Evolutionary conservation across 1,140 invertebrate genomes (phyloP).

Genomic region (Drosophila guanche): DNA sequence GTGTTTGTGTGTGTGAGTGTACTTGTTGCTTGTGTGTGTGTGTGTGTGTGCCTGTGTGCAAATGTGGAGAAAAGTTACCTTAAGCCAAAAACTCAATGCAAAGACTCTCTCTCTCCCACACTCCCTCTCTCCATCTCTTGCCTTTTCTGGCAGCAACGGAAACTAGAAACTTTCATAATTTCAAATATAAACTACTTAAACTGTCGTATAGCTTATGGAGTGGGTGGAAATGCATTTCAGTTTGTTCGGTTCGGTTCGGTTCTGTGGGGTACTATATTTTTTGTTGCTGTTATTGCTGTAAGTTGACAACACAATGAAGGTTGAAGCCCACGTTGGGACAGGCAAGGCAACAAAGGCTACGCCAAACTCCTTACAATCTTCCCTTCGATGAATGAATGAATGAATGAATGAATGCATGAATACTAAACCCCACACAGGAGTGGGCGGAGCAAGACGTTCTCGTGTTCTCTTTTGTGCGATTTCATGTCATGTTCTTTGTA

Average conservation of each 20-base stretch:
- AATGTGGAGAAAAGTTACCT: conserved; percentile 38
- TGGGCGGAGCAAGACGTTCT: no score
- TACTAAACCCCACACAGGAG: no score
- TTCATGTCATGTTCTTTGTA: conserved; percentile 16
- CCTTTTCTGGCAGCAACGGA: no score
- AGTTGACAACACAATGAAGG: conserved; percentile 50
- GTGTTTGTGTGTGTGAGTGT: conserved; percentile 4
- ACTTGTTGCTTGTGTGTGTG: conserved; percentile 45
- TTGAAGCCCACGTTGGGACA: not conserved
- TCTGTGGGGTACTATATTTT: not conserved
- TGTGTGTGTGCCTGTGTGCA: conserved; percentile 7
- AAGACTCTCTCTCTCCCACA: conserved; percentile 15
- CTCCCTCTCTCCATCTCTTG: not conserved
- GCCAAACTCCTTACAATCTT: conserved; percentile 12
- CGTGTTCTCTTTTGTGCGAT: conserved; percentile 3
- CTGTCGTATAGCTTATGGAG: conserved; percentile 52
- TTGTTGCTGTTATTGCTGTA: not conserved
- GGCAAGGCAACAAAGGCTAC: conserved; percentile 27
- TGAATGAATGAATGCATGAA: no score
- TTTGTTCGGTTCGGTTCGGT: no score
- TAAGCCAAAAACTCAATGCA: conserved; percentile 42
- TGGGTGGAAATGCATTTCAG: conserved; percentile 44
- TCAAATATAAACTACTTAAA: conserved; percentile 76
- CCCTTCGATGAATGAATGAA: not conserved
- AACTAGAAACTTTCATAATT: conserved; percentile 73